phyloP scores from a whole-genome alignment of 2,888 invertebrate genomes.

The Cheiracanthium punctorium region DNA sequence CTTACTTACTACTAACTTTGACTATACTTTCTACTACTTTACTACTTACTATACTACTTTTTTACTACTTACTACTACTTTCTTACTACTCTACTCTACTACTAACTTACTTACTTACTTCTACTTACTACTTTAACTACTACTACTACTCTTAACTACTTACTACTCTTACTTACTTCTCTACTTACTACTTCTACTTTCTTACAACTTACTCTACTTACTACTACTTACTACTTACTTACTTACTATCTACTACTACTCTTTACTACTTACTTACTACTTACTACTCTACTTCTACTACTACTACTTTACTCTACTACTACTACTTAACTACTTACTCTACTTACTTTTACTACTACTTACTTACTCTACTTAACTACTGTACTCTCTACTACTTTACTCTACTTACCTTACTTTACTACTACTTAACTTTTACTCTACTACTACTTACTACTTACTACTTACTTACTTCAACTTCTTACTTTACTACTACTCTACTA shows the following conservation, averaged over 20 bases:
- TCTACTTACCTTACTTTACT: neutral
- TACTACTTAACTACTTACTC: neutral
- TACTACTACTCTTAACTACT: neutral
- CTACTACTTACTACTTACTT: too few relatives aligned
- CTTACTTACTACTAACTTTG: too few relatives aligned
- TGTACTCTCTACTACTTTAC: neutral
- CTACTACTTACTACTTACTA: too few relatives aligned
- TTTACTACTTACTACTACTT: neutral
- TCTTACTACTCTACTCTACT: neutral
- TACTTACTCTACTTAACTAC: neutral
- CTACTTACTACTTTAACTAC: neutral
- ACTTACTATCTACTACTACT: neutral
- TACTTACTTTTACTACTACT: neutral
- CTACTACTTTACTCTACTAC: neutral
- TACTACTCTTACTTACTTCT: neutral
- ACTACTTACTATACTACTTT: neutral
- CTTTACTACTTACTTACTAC: neutral
- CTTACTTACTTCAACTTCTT: neutral
- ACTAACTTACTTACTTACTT: neutral
- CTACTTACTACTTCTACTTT: neutral
- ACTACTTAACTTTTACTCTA: neutral
- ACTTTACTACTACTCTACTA: neutral
- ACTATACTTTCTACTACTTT: neutral
- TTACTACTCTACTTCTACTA: too few relatives aligned
- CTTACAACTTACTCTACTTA: too few relatives aligned